A percentile compares a stretch with the other conserved stretches of the same genome.
phyloP scores from a whole-genome alignment of 2,797 vertebrate species.

The Garrulus glandarius region DNA sequence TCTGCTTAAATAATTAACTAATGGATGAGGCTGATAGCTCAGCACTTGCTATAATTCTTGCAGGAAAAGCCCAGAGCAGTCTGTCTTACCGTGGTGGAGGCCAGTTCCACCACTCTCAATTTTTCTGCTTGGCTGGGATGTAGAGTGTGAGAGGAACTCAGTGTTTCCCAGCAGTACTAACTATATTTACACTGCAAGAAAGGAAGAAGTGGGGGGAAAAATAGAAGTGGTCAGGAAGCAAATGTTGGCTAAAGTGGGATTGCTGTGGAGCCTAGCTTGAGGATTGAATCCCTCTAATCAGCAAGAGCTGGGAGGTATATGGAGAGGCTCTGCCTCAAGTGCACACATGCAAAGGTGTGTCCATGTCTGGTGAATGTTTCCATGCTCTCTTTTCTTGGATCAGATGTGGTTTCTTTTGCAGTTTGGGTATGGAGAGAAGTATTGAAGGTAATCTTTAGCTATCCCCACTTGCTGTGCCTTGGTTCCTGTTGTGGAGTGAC shows the following conservation, averaged over 20 bases:
- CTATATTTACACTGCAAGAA: neutral
- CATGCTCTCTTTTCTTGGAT: neutral
- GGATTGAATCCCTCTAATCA: neutral
- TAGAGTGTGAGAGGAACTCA: neutral
- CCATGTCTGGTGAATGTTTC: neutral
- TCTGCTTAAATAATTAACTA: conserved; percentile 70
- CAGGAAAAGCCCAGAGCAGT: neutral
- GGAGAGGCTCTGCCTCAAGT: neutral
- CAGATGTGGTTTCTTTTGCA: neutral
- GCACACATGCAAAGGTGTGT: accelerated
- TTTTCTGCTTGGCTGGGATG: neutral
- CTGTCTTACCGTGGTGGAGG: neutral
- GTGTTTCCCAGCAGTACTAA: neutral
- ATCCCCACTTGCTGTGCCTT: neutral
- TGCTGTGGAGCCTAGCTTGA: neutral
- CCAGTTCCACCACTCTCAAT: neutral
- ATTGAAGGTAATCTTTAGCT: neutral
- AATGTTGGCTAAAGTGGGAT: neutral
- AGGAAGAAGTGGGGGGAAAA: neutral
- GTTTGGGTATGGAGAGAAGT: neutral
- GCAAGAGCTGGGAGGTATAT: neutral
- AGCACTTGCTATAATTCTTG: conserved; percentile 54
- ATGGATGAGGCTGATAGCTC: conserved; percentile 62
- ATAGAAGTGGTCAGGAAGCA: neutral
- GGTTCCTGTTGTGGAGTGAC: neutral